Evolutionary conservation across 2,797 vertebrate species (phyloP), one percentile per base, ranked within the genome.

Genomic region (Sparus aurata): DNA sequence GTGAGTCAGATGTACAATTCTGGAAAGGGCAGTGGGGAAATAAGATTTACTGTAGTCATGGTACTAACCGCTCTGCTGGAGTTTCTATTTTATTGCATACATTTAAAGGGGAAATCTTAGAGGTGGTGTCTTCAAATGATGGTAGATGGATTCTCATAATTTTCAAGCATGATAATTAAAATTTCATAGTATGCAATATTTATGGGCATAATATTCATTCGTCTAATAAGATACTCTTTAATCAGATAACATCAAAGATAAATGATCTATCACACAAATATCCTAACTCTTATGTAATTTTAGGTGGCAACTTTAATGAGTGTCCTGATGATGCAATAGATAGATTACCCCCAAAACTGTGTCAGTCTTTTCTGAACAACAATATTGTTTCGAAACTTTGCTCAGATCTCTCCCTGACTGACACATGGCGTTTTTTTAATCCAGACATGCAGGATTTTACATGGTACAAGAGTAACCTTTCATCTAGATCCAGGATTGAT

Each of bases 251-350:
- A n/a, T n/a, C n/a, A 46, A 63, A 47, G 25, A 46, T 63, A 27
- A 25, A 27, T 47, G 23, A 18, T 3, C 22, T 47, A 25, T 25
- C 2, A 47, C 43, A 47, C 61, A 63, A 63, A 63, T 63, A 63
- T n/a, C 61, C 43, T 3, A 30, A 64, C 10, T 64, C 62, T 49
- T 64, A 60, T 6, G 11, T 60, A 41, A 60, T 60, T 38, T 60
- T 60, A 41, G 59, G 38, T 16, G 38, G 59, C 2, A 25, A 64
- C 17, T 64, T 49, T 20, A 49, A 64, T 64, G 62, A 64, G 11
- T 20, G 23, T 49, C 23, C 45, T 30, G 62, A 49, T 64, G 45
- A 64, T 23, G 15, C 41, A 23, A 46, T 45, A 11, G 60, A 62
- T 46, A 30, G 25, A 30, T 30, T 20, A 23, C 23, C 45, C 1